Evolutionary conservation across 2,888 invertebrate genomes (phyloP), one percentile per base, ranked within the genome.

Genomic region (Salpingus planirostris): DNA sequence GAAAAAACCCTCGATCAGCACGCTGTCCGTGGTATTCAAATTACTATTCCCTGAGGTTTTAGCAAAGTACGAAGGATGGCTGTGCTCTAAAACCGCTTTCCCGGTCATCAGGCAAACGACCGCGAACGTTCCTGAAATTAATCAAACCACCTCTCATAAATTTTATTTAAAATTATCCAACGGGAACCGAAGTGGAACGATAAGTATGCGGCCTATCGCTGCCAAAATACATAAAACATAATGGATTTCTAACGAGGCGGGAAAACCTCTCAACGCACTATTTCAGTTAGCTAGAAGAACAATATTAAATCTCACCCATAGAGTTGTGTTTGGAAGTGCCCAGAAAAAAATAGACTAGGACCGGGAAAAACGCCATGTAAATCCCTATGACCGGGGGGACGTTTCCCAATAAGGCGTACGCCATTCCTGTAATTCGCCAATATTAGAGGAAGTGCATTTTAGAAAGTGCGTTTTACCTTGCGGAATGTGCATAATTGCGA

Each of bases 31-130:
- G n/a, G 46, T 44, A 6, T 23, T 25, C 24, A 44, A 49, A 10
- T 5, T 5, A 4, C 23, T 10, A 11, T 30, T 28, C 23, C 28
- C 22, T n/a, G 15, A 10, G 15, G 35, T 36, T 22, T 43, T 42
- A 2, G 35, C 28, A 14, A 59, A 52, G 37, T 48, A 52, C 2
- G 44, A 36, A n/a, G 55, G 55, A 37, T 62, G 50, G 34, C 58
- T 59, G 28, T 62, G 47, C 37, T 54, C 54, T 29, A 70, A 54
- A 8, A 86, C 82, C 6, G 81, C 78, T 68, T 86, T 86, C 29
- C 90, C 90, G 3, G 87, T 78, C 91, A 95, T 92, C 37, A 95
- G 71, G 60, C 88, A 85, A 29, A 86, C 77, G 1, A 95, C 83
- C 6, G 93, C 91, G 66, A 87, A 86, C 0, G 86, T 84, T 23